Evolutionary conservation across 2,113 vertebrate genomes (phyloP).

Genomic region (Onychostruthus taczanowskii): DNA sequence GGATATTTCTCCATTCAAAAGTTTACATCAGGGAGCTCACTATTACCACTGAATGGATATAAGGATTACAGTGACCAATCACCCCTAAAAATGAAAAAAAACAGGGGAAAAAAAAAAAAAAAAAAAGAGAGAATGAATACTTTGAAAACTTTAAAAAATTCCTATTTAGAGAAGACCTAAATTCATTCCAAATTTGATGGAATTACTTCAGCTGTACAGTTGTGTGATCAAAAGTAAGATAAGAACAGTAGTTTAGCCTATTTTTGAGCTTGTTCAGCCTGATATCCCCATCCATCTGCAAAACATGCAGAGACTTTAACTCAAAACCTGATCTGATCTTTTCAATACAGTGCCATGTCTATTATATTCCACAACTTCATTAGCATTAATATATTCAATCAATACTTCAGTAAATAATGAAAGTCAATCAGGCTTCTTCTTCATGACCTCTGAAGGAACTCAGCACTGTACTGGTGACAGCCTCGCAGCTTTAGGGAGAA

Average conservation of each 20-base stretch:
- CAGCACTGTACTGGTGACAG: background rate
- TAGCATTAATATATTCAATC: background rate
- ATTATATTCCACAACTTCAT: background rate
- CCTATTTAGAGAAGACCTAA: background rate
- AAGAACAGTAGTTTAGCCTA: background rate
- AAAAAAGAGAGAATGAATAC: accelerated
- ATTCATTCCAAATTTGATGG: background rate
- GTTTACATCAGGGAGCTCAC: background rate
- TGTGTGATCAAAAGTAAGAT: background rate
- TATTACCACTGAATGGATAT: background rate
- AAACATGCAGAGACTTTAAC: background rate
- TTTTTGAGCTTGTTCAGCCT: background rate
- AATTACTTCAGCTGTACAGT: background rate
- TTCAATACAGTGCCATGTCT: background rate
- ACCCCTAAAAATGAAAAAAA: background rate
- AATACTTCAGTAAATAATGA: constrained; percentile 5
- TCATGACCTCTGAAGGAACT: background rate
- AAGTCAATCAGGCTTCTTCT: background rate
- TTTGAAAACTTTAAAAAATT: background rate
- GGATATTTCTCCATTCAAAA: background rate
- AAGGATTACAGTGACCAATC: background rate
- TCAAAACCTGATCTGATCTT: background rate
- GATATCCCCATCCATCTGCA: background rate
- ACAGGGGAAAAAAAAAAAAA: accelerated
- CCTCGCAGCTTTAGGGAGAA: background rate